A percentile compares a stretch with the other conserved stretches of the same genome.
phyloP scores from a whole-genome alignment of 2,888 invertebrate species.

The Plagodis dolabraria region DNA sequence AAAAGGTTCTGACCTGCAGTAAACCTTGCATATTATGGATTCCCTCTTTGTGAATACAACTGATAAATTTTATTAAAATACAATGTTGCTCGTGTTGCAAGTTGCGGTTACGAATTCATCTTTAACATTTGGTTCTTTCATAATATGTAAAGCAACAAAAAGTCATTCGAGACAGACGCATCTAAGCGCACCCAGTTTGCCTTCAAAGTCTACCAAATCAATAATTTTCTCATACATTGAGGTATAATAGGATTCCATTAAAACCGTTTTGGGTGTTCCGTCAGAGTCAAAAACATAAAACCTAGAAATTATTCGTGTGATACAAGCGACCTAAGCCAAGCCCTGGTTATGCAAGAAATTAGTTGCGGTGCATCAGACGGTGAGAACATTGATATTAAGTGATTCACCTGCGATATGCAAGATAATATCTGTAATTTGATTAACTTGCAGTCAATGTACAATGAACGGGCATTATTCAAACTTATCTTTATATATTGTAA shows the following conservation, averaged over 20 bases:
- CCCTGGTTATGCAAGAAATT: constrained; percentile 63
- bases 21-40: constrained; percentile 19
- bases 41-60: constrained; percentile 11
- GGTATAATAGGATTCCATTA: constrained; percentile 13
- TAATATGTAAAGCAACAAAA: background rate
- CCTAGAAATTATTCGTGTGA: constrained; percentile 59
- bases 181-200: no score
- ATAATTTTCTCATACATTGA: no score
- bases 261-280: constrained; percentile 52
- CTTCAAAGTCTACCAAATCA: no score
- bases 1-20: background rate
- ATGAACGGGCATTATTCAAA: constrained; percentile 25
- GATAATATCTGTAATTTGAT: constrained; percentile 39
- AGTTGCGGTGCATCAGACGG: constrained; percentile 49
- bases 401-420: constrained; percentile 46
- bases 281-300: constrained; percentile 60
- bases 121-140: background rate
- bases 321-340: constrained; percentile 53
- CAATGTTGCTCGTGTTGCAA: constrained; percentile 17
- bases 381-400: constrained; percentile 48
- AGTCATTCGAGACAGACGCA: no score
- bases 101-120: background rate
- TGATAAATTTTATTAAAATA: constrained; percentile 13
- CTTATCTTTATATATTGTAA: constrained; percentile 7
- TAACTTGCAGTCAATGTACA: constrained; percentile 29